Conservation (phyloP, 2,797 vertebrate species). For the Poeciliopsis infans region DNA sequence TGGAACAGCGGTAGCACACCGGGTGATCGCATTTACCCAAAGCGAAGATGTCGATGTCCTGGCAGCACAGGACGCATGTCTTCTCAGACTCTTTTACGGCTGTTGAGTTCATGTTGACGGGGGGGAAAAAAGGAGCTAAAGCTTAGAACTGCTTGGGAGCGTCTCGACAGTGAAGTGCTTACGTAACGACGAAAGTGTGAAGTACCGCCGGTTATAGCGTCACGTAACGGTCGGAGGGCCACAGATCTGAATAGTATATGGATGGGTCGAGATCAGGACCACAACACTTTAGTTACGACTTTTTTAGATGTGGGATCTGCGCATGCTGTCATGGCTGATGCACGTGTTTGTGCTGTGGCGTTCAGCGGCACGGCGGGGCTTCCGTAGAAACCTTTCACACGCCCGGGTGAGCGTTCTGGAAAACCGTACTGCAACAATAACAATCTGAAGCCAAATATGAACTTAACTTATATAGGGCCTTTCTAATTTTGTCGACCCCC, state of each 20-base stretch:
- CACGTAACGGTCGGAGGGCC: slow-evolving; percentile 3
- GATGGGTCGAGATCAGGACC: slow-evolving; percentile 6
- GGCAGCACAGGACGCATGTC: slow-evolving; percentile 93
- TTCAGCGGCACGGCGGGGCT: background rate
- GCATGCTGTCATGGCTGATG: background rate
- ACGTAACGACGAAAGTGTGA: slow-evolving; percentile 63
- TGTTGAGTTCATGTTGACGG: slow-evolving; percentile 70
- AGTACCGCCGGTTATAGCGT: slow-evolving; percentile 46
- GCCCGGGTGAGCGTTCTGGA: background rate
- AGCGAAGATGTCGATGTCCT: slow-evolving; percentile 91
- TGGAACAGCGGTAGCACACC: slow-evolving; percentile 96
- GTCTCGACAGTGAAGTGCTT: slow-evolving; percentile 40
- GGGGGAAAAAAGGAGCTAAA: slow-evolving; percentile 21
- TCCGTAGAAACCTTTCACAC: background rate
- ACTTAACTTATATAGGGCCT: background rate
- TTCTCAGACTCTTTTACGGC: slow-evolving; percentile 81
- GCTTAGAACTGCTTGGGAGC: slow-evolving; percentile 17
- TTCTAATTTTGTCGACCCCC: background rate
- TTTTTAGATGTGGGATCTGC: background rate
- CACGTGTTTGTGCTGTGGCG: slow-evolving; percentile 50
- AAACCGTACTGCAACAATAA: background rate
- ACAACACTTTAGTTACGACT: background rate
- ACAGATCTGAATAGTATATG: slow-evolving; percentile 24
- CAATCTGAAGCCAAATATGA: background rate
- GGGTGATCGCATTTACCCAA: slow-evolving; percentile 97